phyloP scores from a whole-genome alignment of 2,797 vertebrate genomes.

The Onychomys arenicola region DNA sequence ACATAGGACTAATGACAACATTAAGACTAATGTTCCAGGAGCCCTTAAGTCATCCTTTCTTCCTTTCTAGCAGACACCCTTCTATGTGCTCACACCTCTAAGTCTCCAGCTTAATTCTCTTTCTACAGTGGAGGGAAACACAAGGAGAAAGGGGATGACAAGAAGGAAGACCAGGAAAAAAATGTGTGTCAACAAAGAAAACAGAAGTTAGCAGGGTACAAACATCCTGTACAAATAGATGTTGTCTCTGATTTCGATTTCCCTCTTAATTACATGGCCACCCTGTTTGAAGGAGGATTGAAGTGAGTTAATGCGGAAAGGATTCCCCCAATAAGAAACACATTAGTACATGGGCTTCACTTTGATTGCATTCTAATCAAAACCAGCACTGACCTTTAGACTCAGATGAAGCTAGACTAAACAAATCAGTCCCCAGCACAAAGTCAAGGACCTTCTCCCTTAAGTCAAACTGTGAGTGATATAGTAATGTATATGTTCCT shows the following conservation, averaged over 20 bases:
- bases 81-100: not conserved
- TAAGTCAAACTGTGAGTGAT: not conserved
- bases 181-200: not conserved
- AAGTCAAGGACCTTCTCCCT: not conserved
- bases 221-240: not conserved
- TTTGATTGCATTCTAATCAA: constrained; percentile 57
- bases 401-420: not conserved
- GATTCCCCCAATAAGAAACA: constrained; percentile 49
- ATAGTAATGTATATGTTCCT: not conserved
- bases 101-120: not conserved
- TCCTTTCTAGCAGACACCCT: not conserved
- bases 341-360: not conserved
- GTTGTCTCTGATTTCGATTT: not conserved
- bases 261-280: not conserved
- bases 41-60: not conserved
- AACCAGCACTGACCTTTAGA: constrained; percentile 40
- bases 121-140: not conserved
- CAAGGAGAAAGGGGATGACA: not conserved
- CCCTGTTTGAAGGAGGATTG: constrained; percentile 21
- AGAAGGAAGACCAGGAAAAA: not conserved
- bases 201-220: not conserved
- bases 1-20: not conserved
- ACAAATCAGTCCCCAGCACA: not conserved
- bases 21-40: not conserved
- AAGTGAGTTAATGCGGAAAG: constrained; percentile 40